Base-by-base conservation (phyloP, 64 coral and sea anemone genomes). In the Pachyseris speciosa region DNA sequence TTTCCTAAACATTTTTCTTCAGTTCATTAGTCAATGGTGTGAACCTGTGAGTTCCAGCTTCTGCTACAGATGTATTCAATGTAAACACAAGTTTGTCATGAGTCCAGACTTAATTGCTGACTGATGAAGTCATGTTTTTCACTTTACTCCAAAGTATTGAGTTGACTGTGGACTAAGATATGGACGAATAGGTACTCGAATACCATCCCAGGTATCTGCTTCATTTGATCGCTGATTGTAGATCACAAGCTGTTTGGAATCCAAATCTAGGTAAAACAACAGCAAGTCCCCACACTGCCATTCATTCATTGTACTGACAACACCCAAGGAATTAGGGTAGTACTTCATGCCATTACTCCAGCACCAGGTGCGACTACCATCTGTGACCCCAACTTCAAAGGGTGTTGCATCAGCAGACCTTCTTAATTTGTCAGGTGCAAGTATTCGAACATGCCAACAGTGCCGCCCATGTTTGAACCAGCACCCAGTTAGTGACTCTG, bases 211-310 rank as follows among this genome's bases (percentile, higher is more conserved):
- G 20, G 51, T 26, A 41, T 81, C 77, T 34, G 39, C 37, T 58
- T 81, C 77, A 61, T 63, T 57, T 39, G 77, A 81, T 9, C 52
- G 77, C 34, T 81, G 77, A 63, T 81, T 81, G 31, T 81, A 81
- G 77, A 81, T 63, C 52, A 81, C 77, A 41, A 81, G 77, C 37
- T 81, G 77, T 20, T 61, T 81, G 32, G 40, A 81, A 40, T 81
- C 77, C 77, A 81, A 40, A 61, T 81, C 53, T 41, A 81, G 77
- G 48, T 81, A 81, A 81, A 81, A 81, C 77, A 81, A 58, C 1
- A 81, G 55, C 17, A 81, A 61, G 53, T 81, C 77, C 2, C 77
- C 77, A 60, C 77, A 61, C 53, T 81, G 77, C 77, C 77, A 81
- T 22, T 36, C 63, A 34, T 53, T 27, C 32, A 81, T 81, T 40